Evolutionary conservation across 1,140 invertebrate species (phyloP).

Genomic region (Lepidurus couesii): DNA sequence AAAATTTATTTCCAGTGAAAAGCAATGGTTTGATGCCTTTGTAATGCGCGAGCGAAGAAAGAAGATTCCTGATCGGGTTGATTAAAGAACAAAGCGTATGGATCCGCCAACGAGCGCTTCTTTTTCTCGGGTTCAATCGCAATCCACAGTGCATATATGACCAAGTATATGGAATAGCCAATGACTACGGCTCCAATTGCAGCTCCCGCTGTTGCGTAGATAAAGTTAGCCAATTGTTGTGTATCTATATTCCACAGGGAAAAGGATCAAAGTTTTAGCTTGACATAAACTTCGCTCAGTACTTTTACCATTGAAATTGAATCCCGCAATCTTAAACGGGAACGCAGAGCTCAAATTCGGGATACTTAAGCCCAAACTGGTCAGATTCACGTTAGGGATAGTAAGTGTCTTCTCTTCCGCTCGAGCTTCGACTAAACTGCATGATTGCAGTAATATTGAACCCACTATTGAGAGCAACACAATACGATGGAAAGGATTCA

Average conservation of each 20-base stretch:
- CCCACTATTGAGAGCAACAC: neutral
- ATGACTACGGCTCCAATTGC: neutral
- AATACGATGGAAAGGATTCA: constrained; percentile 15
- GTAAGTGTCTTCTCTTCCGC: constrained; percentile 1
- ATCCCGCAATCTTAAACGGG: neutral
- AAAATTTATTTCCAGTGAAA: neutral
- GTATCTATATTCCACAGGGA: neutral
- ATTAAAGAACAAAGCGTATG: neutral
- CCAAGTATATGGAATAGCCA: neutral
- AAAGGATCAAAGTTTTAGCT: neutral
- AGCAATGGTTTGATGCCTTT: neutral
- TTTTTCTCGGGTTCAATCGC: neutral
- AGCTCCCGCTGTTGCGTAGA: neutral
- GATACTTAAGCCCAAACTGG: constrained; percentile 4
- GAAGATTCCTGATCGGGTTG: neutral
- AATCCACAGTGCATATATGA: neutral
- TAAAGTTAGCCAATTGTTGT: neutral
- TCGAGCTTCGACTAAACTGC: neutral
- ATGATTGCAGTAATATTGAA: neutral
- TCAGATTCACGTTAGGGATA: neutral
- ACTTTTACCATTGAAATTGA: constrained; percentile 14
- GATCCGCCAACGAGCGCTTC: neutral
- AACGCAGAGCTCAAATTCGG: neutral
- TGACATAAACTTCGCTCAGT: neutral
- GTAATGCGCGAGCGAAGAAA: neutral